phyloP scores from a whole-genome alignment of 2,113 vertebrate species.

The Amphiprion ocellaris region DNA sequence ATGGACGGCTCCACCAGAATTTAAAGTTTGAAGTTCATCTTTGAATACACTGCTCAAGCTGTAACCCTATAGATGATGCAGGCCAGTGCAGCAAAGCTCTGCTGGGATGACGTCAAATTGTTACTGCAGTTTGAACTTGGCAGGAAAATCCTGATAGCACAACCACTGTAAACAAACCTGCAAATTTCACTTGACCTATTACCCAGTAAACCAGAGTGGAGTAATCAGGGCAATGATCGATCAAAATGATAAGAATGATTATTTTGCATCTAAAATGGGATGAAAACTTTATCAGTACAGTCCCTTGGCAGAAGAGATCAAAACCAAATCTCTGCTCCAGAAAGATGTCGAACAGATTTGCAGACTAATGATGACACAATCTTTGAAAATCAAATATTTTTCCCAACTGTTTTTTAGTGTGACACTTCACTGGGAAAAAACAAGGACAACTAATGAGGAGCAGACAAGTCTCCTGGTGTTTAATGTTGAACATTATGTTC shows the following conservation, averaged over 20 bases:
- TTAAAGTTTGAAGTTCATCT: slow-evolving; percentile 38
- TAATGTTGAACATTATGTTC: neutral
- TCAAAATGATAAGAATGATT: neutral
- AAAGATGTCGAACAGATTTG: neutral
- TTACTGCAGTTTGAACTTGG: neutral
- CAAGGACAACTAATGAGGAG: neutral
- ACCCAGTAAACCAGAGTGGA: no score
- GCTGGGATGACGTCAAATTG: neutral
- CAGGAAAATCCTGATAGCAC: neutral
- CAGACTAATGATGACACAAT: neutral
- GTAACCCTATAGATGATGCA: neutral
- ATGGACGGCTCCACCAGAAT: neutral
- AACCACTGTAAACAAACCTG: neutral
- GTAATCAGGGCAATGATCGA: neutral
- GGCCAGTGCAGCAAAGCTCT: neutral
- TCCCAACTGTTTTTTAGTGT: neutral
- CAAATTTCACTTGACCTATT: neutral
- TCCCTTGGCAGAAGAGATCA: no score
- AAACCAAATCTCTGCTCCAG: no score
- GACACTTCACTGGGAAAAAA: neutral
- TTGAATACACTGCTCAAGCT: slow-evolving; percentile 21
- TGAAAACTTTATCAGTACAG: no score
- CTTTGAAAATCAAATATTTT: no score
- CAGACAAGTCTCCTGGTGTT: neutral
- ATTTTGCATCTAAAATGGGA: neutral